Evolutionary conservation across 2,888 invertebrate species (phyloP).

Genomic region (Stenchaetothrips biformis): DNA sequence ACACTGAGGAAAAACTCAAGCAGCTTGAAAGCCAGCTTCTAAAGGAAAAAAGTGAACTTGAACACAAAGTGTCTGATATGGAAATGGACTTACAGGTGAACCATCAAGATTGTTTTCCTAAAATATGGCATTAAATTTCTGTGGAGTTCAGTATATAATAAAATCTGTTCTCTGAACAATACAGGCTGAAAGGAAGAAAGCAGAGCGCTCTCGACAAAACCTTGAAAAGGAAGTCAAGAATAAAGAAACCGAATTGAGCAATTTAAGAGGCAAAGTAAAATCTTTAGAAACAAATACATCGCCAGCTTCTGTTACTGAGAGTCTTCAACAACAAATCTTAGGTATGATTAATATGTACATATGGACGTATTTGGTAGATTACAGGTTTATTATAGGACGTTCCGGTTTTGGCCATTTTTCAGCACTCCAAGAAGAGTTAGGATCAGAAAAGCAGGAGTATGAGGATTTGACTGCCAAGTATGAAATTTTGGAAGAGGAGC

Average conservation of each 20-base stretch:
- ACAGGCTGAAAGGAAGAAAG: constrained; percentile 60
- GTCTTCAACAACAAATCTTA: constrained; percentile 9
- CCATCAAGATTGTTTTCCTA: not conserved
- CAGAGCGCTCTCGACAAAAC: constrained; percentile 61
- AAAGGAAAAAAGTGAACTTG: constrained; percentile 60
- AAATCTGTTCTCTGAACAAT: constrained; percentile 32
- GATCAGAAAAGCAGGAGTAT: constrained; percentile 65
- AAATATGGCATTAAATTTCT: not conserved
- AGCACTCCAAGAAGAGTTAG: constrained; percentile 64
- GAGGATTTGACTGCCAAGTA: constrained; percentile 76
- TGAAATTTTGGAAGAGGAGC: constrained; percentile 78
- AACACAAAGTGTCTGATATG: constrained; percentile 58
- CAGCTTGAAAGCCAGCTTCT: constrained; percentile 39
- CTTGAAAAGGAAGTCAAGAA: constrained; percentile 71
- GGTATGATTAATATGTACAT: constrained; percentile 15
- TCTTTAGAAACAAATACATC: constrained; percentile 26
- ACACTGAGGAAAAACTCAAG: constrained; percentile 56
- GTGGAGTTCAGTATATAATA: not conserved
- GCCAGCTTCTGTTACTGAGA: not conserved
- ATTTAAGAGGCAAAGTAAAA: constrained; percentile 59
- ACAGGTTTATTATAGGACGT: not conserved
- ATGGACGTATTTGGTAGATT: no score
- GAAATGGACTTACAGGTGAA: constrained; percentile 56
- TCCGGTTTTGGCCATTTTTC: constrained; percentile 40
- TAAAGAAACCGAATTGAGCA: constrained; percentile 71